Conservation (phyloP, 2,888 invertebrate genomes). For the Tribolium freemani region DNA sequence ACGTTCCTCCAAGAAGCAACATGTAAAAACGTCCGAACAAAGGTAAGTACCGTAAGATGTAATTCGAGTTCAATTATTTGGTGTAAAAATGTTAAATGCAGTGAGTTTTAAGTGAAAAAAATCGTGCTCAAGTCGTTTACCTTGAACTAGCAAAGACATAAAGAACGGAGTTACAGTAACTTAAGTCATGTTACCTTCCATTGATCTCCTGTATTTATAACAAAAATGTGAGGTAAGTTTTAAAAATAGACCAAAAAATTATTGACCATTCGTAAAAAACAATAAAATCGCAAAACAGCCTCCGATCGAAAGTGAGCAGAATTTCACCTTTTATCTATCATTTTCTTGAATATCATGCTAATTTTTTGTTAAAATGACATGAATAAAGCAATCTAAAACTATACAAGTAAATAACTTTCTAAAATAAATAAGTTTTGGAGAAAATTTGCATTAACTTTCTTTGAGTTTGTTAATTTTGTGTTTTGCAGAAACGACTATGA, state of each 20-base stretch:
- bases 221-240: conserved; percentile 52
- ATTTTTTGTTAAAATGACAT: conserved; percentile 35
- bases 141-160: conserved; percentile 65
- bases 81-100: conserved; percentile 15
- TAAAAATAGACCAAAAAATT: conserved; percentile 30
- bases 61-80: neutral
- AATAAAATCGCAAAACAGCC: conserved; percentile 5
- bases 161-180: conserved; percentile 53
- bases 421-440: conserved; percentile 53
- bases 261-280: neutral
- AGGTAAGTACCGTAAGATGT: conserved; percentile 42
- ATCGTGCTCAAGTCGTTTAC: conserved; percentile 61
- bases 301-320: conserved; percentile 25
- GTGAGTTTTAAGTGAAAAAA: conserved; percentile 34
- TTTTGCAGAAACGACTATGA: conserved; percentile 57
- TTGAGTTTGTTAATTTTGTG: conserved; percentile 33
- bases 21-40: conserved; percentile 36
- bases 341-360: conserved; percentile 33
- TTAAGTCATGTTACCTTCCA: conserved; percentile 44
- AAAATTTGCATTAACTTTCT: conserved; percentile 50
- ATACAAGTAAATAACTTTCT: conserved; percentile 47
- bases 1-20: conserved; percentile 46
- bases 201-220: conserved; percentile 45
- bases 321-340: conserved; percentile 30
- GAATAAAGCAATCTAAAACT: conserved; percentile 25